Conservation (phyloP, 2,797 vertebrate genomes). For the Danio kyathit region DNA sequence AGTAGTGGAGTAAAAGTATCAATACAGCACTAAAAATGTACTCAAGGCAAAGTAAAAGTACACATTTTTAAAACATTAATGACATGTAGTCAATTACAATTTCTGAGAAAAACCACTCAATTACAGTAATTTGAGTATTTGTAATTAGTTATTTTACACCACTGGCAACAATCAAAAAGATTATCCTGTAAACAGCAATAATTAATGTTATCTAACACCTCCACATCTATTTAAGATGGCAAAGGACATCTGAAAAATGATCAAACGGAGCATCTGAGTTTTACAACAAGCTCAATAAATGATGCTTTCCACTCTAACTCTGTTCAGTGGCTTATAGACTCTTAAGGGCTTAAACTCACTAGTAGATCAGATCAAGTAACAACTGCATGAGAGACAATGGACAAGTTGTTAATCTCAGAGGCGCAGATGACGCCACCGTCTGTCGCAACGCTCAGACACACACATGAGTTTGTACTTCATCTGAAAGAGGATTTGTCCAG, state of each 20-base stretch:
- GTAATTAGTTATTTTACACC: too few relatives aligned
- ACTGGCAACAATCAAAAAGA: not conserved
- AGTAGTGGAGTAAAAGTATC: too few relatives aligned
- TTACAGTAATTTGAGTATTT: too few relatives aligned
- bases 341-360: not conserved
- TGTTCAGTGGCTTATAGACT: not conserved
- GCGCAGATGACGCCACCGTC: not conserved
- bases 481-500: not conserved
- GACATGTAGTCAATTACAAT: too few relatives aligned
- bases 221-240: not conserved
- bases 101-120: too few relatives aligned
- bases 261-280: not conserved
- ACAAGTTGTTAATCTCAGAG: not conserved
- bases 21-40: too few relatives aligned
- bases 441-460: not conserved
- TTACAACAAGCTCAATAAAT: not conserved
- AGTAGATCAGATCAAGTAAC: conserved; percentile 18
- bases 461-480: not conserved
- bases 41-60: too few relatives aligned
- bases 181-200: not conserved
- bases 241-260: too few relatives aligned
- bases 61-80: too few relatives aligned
- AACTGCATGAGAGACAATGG: conserved; percentile 8
- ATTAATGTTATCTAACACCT: not conserved
- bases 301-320: not conserved